These are phyloP conservation scores for Phacellophora camtschatica DNA, from an alignment of 30 jellyfish, hydroid and myxozoan genomes.

Conservation along the genomic window DNA sequence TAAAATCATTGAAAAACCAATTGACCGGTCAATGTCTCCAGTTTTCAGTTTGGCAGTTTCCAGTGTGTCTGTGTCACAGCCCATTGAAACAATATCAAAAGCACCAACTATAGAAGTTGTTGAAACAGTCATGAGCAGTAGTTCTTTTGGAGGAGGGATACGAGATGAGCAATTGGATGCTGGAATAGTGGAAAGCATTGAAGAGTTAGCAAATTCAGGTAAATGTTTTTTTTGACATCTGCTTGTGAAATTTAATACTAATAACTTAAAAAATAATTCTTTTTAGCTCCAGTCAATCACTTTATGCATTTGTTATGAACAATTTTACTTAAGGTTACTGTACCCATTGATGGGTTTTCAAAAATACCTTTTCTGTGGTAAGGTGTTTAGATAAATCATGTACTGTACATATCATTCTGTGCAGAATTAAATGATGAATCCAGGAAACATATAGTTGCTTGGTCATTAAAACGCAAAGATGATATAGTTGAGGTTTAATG, in stretches of 20 bases:
- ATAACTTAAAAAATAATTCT: no score
- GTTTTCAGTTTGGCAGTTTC: constrained; percentile 38
- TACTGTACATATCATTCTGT: no score
- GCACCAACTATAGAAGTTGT: constrained; percentile 61
- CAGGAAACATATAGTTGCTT: no score
- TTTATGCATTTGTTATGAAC: no score
- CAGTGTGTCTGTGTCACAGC: constrained; percentile 8
- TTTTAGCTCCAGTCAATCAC: no score
- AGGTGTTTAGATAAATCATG: no score
- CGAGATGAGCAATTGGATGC: constrained; percentile 65
- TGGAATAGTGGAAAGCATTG: constrained; percentile 42
- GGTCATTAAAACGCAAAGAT: no score
- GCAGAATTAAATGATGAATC: no score
- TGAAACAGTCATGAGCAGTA: constrained; percentile 78
- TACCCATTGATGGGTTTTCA: no score
- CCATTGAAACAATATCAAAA: constrained; percentile 27
- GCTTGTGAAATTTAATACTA: neutral
- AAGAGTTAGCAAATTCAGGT: constrained; percentile 54
- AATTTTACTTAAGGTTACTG: no score
- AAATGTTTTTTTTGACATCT: neutral
- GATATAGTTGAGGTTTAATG: no score
- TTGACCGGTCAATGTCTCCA: constrained; percentile 54
- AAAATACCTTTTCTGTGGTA: no score
- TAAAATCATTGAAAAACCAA: constrained; percentile 19
- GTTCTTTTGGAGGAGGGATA: constrained; percentile 29